Evolutionary conservation across 2,888 invertebrate species (phyloP).

Genomic region (Ochlodes sylvanus): DNA sequence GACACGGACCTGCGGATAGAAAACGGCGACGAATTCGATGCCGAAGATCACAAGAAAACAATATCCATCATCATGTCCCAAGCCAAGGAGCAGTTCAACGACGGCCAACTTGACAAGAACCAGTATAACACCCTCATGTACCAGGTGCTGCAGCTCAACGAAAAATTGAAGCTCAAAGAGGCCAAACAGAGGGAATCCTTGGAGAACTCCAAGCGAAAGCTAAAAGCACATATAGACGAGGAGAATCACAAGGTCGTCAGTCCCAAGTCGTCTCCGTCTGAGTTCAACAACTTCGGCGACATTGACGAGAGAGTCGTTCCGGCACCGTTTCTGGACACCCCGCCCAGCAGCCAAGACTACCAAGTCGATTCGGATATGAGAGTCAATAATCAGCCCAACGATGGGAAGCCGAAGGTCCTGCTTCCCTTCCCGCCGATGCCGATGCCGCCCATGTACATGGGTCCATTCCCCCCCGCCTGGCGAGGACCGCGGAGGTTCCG

Average conservation of each 20-base stretch:
- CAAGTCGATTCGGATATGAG: constrained; percentile 75
- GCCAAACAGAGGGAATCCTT: constrained; percentile 89
- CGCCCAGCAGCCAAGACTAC: constrained; percentile 62
- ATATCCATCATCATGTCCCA: constrained; percentile 92
- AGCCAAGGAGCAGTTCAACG: constrained; percentile 91
- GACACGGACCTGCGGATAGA: constrained; percentile 83
- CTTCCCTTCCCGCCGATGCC: constrained; percentile 68
- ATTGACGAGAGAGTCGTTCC: constrained; percentile 81
- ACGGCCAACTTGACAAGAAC: constrained; percentile 89
- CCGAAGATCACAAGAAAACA: constrained; percentile 86
- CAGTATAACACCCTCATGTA: constrained; percentile 91
- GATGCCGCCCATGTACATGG: constrained; percentile 50
- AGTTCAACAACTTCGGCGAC: constrained; percentile 74
- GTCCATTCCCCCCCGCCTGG: constrained; percentile 59
- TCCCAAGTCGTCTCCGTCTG: constrained; percentile 72
- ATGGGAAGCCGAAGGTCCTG: constrained; percentile 48
- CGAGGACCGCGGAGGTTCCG: constrained; percentile 67
- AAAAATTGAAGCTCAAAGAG: constrained; percentile 90
- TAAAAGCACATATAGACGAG: constrained; percentile 68
- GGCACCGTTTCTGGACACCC: constrained; percentile 60
- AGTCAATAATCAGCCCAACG: constrained; percentile 51
- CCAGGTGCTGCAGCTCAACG: constrained; percentile 91
- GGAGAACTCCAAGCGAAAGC: constrained; percentile 81
- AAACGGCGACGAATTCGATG: constrained; percentile 79
- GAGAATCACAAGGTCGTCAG: constrained; percentile 74